phyloP scores from a whole-genome alignment of 2,888 invertebrate genomes.

The Hypolimnas misippus region DNA sequence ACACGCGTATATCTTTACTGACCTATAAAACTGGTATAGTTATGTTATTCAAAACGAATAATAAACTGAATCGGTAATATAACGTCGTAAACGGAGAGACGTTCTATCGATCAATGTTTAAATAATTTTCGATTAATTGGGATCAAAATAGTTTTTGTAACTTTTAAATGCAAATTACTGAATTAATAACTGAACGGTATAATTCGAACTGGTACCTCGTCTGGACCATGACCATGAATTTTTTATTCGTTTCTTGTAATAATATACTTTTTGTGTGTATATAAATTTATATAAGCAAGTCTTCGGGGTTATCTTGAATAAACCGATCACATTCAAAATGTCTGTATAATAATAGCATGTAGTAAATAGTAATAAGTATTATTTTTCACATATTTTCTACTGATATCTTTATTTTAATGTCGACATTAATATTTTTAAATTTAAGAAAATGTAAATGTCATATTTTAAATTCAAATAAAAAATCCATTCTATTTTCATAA shows the following conservation, averaged over 20 bases:
- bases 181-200: slow-evolving; percentile 17
- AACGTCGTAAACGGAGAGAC: neutral
- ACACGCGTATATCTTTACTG: slow-evolving; percentile 37
- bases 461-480: too few relatives aligned
- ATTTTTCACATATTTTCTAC: too few relatives aligned
- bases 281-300: neutral
- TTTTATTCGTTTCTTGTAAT: slow-evolving; percentile 5
- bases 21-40: slow-evolving; percentile 30
- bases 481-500: too few relatives aligned
- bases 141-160: slow-evolving; percentile 13
- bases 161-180: slow-evolving; percentile 15
- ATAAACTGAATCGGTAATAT: slow-evolving; percentile 10
- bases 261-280: neutral
- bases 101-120: slow-evolving; percentile 15
- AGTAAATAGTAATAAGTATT: too few relatives aligned
- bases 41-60: slow-evolving; percentile 21
- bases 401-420: too few relatives aligned
- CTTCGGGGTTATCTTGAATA: neutral
- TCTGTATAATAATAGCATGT: too few relatives aligned
- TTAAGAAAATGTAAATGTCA: too few relatives aligned
- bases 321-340: neutral
- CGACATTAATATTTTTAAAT: too few relatives aligned
- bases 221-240: slow-evolving; percentile 27
- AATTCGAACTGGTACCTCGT: slow-evolving; percentile 20
- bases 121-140: slow-evolving; percentile 21